Evolutionary conservation across 2,113 vertebrate genomes (phyloP).

Genomic region (Acanthisitta chloris): DNA sequence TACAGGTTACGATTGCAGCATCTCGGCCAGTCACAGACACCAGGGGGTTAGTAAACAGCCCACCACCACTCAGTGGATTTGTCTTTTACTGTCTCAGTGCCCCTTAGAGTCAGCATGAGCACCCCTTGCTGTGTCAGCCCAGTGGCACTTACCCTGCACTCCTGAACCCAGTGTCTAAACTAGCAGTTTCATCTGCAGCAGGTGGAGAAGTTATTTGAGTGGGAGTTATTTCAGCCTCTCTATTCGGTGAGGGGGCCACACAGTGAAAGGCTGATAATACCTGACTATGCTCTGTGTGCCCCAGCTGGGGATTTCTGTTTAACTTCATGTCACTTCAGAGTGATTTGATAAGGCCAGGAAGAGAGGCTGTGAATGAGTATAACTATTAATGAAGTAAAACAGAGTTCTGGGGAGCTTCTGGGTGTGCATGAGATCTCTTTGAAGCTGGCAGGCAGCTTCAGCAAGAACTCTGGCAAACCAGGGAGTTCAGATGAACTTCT

Average conservation of each 20-base stretch:
- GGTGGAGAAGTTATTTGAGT: neutral
- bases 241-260: neutral
- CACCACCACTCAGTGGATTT: neutral
- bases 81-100: neutral
- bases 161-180: neutral
- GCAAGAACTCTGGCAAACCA: neutral
- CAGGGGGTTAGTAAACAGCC: neutral
- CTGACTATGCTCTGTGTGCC: neutral
- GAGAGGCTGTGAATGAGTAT: neutral
- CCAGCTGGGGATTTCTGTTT: neutral
- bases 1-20: neutral
- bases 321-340: neutral
- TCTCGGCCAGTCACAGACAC: neutral
- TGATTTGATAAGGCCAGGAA: neutral
- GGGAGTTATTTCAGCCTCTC: neutral
- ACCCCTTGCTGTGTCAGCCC: neutral
- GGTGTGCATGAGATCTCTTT: neutral
- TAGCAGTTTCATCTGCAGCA: fast-evolving
- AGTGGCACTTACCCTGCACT: neutral
- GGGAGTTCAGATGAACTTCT: neutral
- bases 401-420: neutral
- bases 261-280: neutral
- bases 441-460: neutral
- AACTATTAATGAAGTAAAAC: neutral
- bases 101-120: neutral